Evolutionary conservation across 2,797 vertebrate species (phyloP), one percentile per base, ranked within the genome.

Genomic region (Xiphorhynchus erythropygius): DNA sequence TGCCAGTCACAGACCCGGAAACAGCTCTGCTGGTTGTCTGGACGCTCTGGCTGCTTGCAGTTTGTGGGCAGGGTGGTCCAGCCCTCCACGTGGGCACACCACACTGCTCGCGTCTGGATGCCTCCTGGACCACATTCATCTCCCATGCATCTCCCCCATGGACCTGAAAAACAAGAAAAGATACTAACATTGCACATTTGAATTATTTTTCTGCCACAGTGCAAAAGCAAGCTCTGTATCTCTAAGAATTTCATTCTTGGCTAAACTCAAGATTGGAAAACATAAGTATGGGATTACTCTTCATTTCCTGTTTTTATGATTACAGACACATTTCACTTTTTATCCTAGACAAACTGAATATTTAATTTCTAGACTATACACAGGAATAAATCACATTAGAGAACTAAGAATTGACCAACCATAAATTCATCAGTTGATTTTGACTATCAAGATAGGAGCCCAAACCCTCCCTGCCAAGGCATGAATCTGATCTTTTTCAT

Each of bases 1-100:
- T 99, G 99, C 99, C 99, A 99, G 97, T 99, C 99, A 2, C 99
- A 99, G 57, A 99, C 99, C 4, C 98, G 98, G 97, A 99, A 99
- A 87, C 99, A 99, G 96, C 98, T 98, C 62, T 99, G 99, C 97
- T 99, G 99, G 97, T 99, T 99, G 90, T 98, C 98, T 0, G 99
- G 99, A 28, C 99, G 98, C 79, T 98, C 98, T 0, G 84, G 94
- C 97, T 98, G 99, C 93, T 98, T 98, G 94, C 99, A 99, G 98
- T 99, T 99, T 5, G 98, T 99, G 84, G 98, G 98, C 56, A 99
- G 97, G 0, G 99, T 99, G 2, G 99, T 99, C 99, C 99, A 99
- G 83, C 99, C 99, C 27, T 99, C 99, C 87, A 98, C 98, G 0
- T 99, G 99, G 86, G 99, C 99, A 0, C 99, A 99, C 99, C 99